Base-by-base conservation (phyloP, 2,113 vertebrate genomes). In the Alethe castanea region DNA sequence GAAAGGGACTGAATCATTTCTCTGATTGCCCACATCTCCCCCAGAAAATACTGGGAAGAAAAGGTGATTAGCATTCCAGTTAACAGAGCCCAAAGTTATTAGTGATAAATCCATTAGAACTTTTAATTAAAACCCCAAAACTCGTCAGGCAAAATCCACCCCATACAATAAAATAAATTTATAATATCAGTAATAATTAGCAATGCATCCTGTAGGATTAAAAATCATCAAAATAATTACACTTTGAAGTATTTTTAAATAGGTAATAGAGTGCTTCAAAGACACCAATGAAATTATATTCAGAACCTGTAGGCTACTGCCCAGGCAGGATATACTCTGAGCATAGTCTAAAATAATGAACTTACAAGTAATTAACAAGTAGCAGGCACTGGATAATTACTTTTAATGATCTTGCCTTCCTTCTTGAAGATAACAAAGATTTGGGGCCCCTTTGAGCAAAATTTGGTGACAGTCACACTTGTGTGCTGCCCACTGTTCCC, bases 121-220 rank as follows among this genome's bases (percentile, higher is more conserved):
- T 97, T 93, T 98, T 97, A 98, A 98, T 98, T 97, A 78, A 96
- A 97, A 72, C 36, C 59, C 73, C 14, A 2, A 95, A 96, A 97
- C 76, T 95, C 92, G 59, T 91, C 89, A 92, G 95, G 95, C 67
- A 95, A 95, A 98, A 96, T 88, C 92, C 86, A 95, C 29, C 57
- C 94, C 90, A 88, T 86, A 95, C 94, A 97, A 96, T 81, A 85
- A 85, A 97, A 94, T 89, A 97, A 95, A 97, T 97, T 96, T 96
- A 94, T 92, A 97, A 86, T 94, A 96, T 85, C 97, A 13, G 81
- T 19, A 93, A 96, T 98, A 97, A 97, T 98, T 98, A 98, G 96
- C 96, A 95, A 97, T 96, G 96, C 95, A 95, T 80, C 89, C 96
- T 96, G 88, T 92, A 97, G 70, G 94, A 96, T 91, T 96, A 90